Evolutionary conservation across 2,797 vertebrate genomes (phyloP).

Genomic region (Danio albolineatus): DNA sequence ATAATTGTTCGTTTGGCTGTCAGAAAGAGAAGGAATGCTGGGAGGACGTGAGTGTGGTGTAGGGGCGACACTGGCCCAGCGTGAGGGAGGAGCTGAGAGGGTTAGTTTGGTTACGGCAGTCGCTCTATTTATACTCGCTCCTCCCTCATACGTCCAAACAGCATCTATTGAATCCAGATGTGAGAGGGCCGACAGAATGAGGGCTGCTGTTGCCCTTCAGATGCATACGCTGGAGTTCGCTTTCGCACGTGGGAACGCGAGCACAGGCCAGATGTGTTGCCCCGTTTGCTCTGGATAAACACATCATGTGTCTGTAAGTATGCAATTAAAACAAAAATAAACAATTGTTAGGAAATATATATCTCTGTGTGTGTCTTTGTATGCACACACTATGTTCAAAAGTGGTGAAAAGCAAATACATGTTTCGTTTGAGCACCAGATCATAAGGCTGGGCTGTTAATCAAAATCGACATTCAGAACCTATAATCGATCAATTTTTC

Average conservation of each 20-base stretch:
- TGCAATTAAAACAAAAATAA: not conserved
- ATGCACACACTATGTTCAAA: too few species aligned
- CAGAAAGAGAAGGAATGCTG: slow-evolving; percentile 22
- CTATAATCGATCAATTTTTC: too few species aligned
- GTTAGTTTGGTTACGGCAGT: slow-evolving; percentile 75
- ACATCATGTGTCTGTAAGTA: not conserved
- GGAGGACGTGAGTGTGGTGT: slow-evolving; percentile 9
- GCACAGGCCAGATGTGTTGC: slow-evolving; percentile 56
- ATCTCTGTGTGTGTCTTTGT: too few species aligned
- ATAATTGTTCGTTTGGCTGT: slow-evolving; percentile 34
- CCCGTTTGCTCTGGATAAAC: slow-evolving; percentile 35
- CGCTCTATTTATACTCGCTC: slow-evolving; percentile 79
- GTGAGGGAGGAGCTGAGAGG: slow-evolving; percentile 61
- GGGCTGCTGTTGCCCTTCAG: slow-evolving; percentile 22
- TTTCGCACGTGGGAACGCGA: slow-evolving; percentile 8
- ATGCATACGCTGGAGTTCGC: slow-evolving; percentile 10
- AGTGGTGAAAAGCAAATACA: not conserved
- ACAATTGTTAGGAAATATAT: too few species aligned
- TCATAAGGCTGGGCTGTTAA: too few species aligned
- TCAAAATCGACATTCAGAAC: too few species aligned
- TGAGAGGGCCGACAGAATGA: slow-evolving; percentile 64
- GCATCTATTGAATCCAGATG: slow-evolving; percentile 82
- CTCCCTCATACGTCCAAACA: slow-evolving; percentile 71
- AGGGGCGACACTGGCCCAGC: slow-evolving; percentile 25
- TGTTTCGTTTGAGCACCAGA: not conserved